Evolutionary conservation across 64 coral and sea anemone genomes (phyloP).

Genomic region (Stichodactyla helianthus): DNA sequence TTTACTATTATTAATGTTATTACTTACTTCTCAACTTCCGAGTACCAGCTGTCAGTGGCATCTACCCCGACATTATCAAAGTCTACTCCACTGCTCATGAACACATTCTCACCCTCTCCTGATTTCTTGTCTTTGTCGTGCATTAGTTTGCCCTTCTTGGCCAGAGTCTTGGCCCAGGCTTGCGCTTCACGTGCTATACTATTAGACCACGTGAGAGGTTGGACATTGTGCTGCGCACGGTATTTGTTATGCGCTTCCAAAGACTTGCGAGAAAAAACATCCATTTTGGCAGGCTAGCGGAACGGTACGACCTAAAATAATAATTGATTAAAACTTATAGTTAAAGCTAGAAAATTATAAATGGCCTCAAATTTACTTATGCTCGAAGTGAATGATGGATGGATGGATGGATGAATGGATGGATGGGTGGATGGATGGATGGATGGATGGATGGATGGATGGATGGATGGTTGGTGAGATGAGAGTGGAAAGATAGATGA

Average conservation of each 20-base stretch:
- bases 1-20: not conserved
- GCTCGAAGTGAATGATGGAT: no score
- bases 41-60: slow-evolving; percentile 71
- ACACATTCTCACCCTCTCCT: slow-evolving; percentile 58
- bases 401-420: no score
- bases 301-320: not conserved
- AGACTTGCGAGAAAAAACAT: slow-evolving; percentile 54
- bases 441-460: no score
- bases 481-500: no score
- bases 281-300: not conserved
- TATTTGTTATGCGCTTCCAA: slow-evolving; percentile 50
- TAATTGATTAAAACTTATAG: not conserved
- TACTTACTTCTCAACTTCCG: slow-evolving; percentile 54
- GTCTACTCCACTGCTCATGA: slow-evolving; percentile 41
- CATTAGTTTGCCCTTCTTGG: slow-evolving; percentile 46
- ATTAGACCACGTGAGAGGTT: slow-evolving; percentile 55
- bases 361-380: no score
- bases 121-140: slow-evolving; percentile 39
- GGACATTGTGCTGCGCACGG: slow-evolving; percentile 51
- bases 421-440: no score
- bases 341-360: no score
- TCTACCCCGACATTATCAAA: slow-evolving; percentile 59
- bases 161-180: slow-evolving; percentile 62
- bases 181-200: slow-evolving; percentile 56
- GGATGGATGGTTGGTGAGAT: not conserved